These are phyloP conservation scores for Holothuria scabra DNA, from an alignment of 53 echinoderm and acorn worm genomes.

Conservation along the genomic window DNA sequence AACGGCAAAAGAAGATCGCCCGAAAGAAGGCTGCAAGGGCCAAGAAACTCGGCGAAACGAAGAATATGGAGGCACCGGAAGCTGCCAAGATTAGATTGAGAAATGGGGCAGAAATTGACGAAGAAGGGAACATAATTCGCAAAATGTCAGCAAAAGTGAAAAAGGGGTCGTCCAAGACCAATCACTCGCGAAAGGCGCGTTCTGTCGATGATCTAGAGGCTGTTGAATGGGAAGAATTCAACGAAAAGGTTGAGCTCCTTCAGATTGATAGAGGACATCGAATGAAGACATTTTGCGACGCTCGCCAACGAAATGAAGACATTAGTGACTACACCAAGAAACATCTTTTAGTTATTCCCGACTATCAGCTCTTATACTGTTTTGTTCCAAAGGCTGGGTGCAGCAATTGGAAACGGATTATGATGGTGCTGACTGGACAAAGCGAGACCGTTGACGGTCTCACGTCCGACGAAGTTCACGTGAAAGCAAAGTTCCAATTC, in stretches of 20 bases:
- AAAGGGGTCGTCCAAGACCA: neutral
- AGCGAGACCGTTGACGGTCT: slow-evolving; percentile 62
- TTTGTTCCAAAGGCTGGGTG: slow-evolving; percentile 87
- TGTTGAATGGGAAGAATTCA: neutral
- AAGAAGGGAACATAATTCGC: slow-evolving; percentile 36
- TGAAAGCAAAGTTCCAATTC: slow-evolving; percentile 54
- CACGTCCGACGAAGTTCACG: slow-evolving; percentile 73
- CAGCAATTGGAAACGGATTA: slow-evolving; percentile 91
- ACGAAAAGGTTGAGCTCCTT: neutral
- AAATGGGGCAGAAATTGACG: slow-evolving; percentile 31
- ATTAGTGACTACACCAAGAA: slow-evolving; percentile 62
- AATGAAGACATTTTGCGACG: neutral
- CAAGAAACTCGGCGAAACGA: slow-evolving; percentile 13
- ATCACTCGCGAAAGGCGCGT: neutral
- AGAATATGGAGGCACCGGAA: slow-evolving; percentile 10
- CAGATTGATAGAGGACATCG: neutral
- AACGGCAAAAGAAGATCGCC: slow-evolving; percentile 19
- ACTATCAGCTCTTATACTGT: slow-evolving; percentile 80
- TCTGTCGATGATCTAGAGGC: neutral
- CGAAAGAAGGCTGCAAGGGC: slow-evolving; percentile 23
- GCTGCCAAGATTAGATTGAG: slow-evolving; percentile 19
- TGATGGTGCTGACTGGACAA: slow-evolving; percentile 83
- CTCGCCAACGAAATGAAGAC: neutral
- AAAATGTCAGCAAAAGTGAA: neutral
- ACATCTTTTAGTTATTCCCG: slow-evolving; percentile 72